Conservation (phyloP, 2,113 vertebrate genomes). For the Uria lomvia region DNA sequence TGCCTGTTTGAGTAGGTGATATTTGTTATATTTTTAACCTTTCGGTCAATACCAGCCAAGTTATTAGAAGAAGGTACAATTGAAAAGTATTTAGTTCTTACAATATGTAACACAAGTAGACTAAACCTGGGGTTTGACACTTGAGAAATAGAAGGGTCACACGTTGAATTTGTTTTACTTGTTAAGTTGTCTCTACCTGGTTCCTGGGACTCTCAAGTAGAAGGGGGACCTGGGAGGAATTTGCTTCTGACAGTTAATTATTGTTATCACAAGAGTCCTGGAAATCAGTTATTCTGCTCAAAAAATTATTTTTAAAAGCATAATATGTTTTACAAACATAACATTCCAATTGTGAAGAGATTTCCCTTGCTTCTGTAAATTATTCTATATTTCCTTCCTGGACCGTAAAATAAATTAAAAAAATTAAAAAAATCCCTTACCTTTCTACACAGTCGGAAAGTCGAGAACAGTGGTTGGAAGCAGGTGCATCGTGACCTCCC, state of each 20-base stretch:
- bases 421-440: conserved; percentile 53
- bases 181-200: neutral
- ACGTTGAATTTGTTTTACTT: fast-evolving
- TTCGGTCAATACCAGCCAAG: neutral
- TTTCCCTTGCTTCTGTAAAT: neutral
- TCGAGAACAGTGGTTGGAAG: conserved; percentile 92
- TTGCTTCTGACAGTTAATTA: neutral
- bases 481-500: conserved; percentile 91
- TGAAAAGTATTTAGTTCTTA: neutral
- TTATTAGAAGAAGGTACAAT: neutral
- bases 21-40: neutral
- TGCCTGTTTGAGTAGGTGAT: too few relatives aligned
- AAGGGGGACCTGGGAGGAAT: neutral
- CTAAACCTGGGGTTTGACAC: neutral
- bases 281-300: neutral
- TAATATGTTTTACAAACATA: neutral
- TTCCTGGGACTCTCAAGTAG: neutral
- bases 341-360: neutral
- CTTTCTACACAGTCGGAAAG: conserved; percentile 94
- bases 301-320: neutral
- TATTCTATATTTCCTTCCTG: neutral
- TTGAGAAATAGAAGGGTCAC: neutral
- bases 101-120: neutral
- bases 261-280: neutral
- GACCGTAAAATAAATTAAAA: neutral